phyloP scores from a whole-genome alignment of 2,888 invertebrate species.

The Megalurothrips usitatus region DNA sequence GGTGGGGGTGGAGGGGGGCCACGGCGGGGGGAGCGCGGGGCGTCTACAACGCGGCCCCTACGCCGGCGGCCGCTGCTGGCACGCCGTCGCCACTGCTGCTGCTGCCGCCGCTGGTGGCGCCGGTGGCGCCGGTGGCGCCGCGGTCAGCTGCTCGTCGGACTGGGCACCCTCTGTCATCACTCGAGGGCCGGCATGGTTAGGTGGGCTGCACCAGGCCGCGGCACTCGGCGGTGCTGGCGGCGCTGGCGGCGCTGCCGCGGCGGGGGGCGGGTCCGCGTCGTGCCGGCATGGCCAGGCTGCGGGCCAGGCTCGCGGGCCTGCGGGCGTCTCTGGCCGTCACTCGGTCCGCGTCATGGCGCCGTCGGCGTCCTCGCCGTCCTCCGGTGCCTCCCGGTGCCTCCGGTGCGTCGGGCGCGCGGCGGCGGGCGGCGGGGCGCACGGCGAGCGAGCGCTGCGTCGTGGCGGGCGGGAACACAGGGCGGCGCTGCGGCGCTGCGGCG shows the following conservation, averaged over 20 bases:
- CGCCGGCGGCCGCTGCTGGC: not conserved
- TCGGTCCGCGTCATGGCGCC: too few species aligned
- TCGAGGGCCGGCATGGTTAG: not conserved
- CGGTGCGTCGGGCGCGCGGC: not conserved
- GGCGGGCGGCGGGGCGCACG: not conserved
- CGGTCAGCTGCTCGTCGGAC: conserved; percentile 8
- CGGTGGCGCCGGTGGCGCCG: not conserved
- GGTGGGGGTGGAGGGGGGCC: not conserved
- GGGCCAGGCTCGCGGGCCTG: too few species aligned
- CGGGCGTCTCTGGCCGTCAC: too few species aligned
- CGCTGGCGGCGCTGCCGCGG: not conserved
- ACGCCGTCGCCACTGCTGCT: not conserved
- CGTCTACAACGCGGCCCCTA: not conserved
- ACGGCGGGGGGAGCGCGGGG: not conserved
- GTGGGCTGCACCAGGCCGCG: conserved; percentile 4
- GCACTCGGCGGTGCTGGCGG: not conserved
- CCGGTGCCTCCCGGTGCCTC: too few species aligned
- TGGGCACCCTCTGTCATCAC: not conserved
- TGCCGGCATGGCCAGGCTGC: too few species aligned
- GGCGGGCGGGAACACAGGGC: not conserved
- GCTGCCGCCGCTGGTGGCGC: not conserved
- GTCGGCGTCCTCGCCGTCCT: not conserved
- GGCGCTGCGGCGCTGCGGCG: not conserved
- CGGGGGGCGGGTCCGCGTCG: not conserved
- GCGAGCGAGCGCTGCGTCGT: too few species aligned